These are phyloP conservation scores for Bombus fervidus DNA, from an alignment of 1,140 invertebrate genomes.

Conservation along the genomic window DNA sequence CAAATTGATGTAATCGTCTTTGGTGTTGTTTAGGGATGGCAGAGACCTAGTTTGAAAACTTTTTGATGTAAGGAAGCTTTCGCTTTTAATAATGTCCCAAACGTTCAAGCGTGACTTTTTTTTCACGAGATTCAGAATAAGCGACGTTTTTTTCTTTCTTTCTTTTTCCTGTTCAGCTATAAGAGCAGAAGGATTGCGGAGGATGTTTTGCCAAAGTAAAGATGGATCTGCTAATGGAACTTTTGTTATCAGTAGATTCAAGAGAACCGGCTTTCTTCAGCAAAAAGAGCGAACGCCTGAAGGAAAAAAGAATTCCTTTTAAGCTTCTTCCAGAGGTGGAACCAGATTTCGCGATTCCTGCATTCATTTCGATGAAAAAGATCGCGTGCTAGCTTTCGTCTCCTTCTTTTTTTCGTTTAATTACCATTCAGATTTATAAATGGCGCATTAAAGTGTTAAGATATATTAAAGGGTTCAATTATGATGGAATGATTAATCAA, in stretches of 20 bases:
- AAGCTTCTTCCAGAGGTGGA: not conserved
- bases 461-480: not conserved
- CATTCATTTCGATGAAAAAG: constrained; percentile 1
- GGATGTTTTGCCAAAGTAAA: constrained; percentile 37
- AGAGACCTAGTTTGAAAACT: too few relatives aligned
- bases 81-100: not conserved
- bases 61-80: not conserved
- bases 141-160: not conserved
- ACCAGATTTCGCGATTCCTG: constrained; percentile 1
- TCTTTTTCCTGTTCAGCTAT: not conserved
- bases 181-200: not conserved
- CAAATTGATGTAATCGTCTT: too few relatives aligned
- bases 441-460: not conserved
- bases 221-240: constrained; percentile 43
- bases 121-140: not conserved
- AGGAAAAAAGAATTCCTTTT: constrained; percentile 9
- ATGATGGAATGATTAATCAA: not conserved
- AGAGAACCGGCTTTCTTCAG: constrained; percentile 19
- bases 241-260: constrained; percentile 43
- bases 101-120: not conserved
- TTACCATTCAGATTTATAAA: too few relatives aligned
- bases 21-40: too few relatives aligned
- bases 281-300: not conserved
- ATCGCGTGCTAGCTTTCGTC: not conserved
- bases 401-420: not conserved